Percentiles rank a stretch among this genome's conserved stretches.
Conservation (phyloP, 2,113 vertebrate genomes). For the Otocyon megalotis region DNA sequence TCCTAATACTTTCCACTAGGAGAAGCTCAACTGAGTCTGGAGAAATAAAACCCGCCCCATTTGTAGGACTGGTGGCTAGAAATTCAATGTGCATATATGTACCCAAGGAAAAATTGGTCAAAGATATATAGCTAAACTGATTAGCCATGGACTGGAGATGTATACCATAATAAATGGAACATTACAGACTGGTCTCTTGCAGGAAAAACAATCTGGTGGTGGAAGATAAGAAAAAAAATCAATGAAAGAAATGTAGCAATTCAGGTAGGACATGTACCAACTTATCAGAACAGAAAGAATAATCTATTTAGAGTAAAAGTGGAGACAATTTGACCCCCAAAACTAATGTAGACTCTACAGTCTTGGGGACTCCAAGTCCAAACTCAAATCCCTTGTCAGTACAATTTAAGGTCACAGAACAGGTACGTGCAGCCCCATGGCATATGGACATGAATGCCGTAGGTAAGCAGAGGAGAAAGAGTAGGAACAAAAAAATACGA, state of each 20-base stretch:
- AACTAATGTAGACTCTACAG: constrained; percentile 1
- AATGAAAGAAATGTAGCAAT: constrained; percentile 45
- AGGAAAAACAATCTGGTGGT: constrained; percentile 11
- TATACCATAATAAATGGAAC: constrained; percentile 16
- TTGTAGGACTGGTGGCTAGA: neutral
- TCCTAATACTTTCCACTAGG: neutral
- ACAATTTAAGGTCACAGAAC: constrained; percentile 30
- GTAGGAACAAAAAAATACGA: neutral
- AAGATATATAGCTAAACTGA: constrained; percentile 32
- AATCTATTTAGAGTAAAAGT: constrained; percentile 32
- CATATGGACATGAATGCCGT: neutral
- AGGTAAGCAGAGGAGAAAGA: constrained; percentile 17
- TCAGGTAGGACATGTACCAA: neutral
- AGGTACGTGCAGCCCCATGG: neutral
- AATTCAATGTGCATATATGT: constrained; percentile 25
- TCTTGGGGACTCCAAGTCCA: neutral
- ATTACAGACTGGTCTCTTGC: neutral
- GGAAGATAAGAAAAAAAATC: constrained; percentile 45
- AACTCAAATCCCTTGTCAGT: constrained; percentile 26
- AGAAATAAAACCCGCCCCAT: neutral
- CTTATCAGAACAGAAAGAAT: constrained; percentile 23
- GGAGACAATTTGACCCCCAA: neutral
- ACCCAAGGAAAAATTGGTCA: neutral
- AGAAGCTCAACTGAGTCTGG: neutral
- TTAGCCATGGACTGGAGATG: neutral